Evolutionary conservation across 2,113 vertebrate species (phyloP), one percentile per base, ranked within the genome.

Genomic region (Hemiscyllium ocellatum): DNA sequence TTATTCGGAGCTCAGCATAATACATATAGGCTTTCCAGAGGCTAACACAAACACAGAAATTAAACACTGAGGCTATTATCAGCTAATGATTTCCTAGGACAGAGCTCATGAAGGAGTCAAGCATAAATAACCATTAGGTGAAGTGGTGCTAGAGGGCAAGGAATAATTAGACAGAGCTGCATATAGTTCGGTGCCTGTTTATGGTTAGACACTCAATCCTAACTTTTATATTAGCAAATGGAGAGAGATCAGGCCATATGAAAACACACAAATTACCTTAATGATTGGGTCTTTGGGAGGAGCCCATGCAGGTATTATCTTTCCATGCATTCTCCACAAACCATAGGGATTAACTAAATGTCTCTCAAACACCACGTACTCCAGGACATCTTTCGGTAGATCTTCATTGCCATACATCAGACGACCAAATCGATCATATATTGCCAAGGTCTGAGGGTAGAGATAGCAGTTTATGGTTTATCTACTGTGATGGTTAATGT

Each of bases 381-480:
- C 99, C 96, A 99, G 70, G 0, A 99, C 98, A 1, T 99, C 99
- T 96, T 97, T 98, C 7, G 98, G 98, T 95, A 98, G 95, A 29
- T 98, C 97, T 97, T 99, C 98, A 37, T 97, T 97, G 0, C 99
- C 99, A 1, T 98, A 97, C 99, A 99, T 98, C 95, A 99, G 96
- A 17, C 98, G 97, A 70, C 99, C 99, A 95, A 99, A 99, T 42
- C 98, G 98, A 96, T 99, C 99, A 0, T 99, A 99, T 96, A 99
- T 97, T 0, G 98, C 98, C 96, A 99, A 96, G 17, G 96, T 98
- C 99, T 99, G 96, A 0, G 7, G 52, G 47, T 95, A 0, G 68
- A 8, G 42, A 70, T 15, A 56, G 3, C 52, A 56, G 86, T 12
- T 89, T 15, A 90, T 20, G 3, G 29, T 65, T 89, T 33, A 22